Conservation (phyloP, 2,797 vertebrate species). For the Stomatorhinus walkeri region DNA sequence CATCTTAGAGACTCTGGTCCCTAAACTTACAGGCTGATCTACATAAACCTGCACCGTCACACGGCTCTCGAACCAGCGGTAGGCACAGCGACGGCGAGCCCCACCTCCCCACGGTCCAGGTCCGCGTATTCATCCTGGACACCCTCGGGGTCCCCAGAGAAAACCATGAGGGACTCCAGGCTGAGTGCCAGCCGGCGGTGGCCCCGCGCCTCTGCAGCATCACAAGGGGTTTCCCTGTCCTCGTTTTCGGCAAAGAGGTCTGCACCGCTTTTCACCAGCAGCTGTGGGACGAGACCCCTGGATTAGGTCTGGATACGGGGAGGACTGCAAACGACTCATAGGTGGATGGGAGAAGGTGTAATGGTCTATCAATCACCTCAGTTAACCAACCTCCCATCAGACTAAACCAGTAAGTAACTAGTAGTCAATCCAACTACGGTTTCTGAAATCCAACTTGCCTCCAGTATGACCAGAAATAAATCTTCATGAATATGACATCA, state of each 20-base stretch:
- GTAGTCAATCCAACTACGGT: not conserved
- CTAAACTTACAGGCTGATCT: not conserved
- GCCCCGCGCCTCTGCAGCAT: slow-evolving; percentile 93
- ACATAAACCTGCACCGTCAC: not conserved
- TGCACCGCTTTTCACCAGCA: slow-evolving; percentile 82
- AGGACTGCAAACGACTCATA: not conserved
- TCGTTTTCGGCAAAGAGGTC: slow-evolving; percentile 96
- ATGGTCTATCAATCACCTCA: not conserved
- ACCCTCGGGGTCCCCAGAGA: slow-evolving; percentile 87
- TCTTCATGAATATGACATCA: not conserved
- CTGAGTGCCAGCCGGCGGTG: slow-evolving; percentile 94
- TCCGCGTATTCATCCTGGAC: slow-evolving; percentile 95
- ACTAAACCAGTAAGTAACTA: not conserved
- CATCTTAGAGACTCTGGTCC: not conserved
- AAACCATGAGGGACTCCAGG: slow-evolving; percentile 98
- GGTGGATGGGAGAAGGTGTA: not conserved
- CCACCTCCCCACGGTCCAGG: slow-evolving; percentile 91
- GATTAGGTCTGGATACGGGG: not conserved
- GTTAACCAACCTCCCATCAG: not conserved
- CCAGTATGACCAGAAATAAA: not conserved
- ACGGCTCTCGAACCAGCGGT: not conserved
- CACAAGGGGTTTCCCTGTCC: slow-evolving; percentile 93
- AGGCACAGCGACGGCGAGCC: not conserved
- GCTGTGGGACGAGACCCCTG: slow-evolving; percentile 50
- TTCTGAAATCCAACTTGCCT: not conserved